Evolutionary conservation across 2,797 vertebrate species (phyloP), one percentile per base, ranked within the genome.

Genomic region (Galago senegalensis): DNA sequence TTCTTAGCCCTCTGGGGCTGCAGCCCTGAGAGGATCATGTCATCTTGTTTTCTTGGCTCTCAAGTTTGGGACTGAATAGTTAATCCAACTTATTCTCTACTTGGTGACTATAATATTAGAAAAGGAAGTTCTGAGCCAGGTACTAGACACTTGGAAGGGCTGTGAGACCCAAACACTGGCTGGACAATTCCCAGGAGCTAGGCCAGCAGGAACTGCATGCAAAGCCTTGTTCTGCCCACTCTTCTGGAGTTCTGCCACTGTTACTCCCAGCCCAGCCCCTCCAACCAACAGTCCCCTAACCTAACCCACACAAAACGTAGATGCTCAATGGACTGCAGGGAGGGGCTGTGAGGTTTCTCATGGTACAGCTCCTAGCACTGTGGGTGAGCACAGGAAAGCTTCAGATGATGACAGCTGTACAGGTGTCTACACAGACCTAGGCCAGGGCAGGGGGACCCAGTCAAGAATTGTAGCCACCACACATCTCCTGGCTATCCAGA

Each of bases 261-360:
- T 90, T 80, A 83, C 40, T 63, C 70, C 89, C 53, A 46, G 12
- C 4, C 31, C 87, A 49, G 70, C 37, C 60, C 61, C 67, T 69
- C 56, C 72, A 70, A 40, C 61, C 58, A 31, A 69, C 27, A 13
- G 37, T 85, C 56, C 61, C 85, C 80, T 65, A 84, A 98, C 99
- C 97, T 98, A 99, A 99, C 99, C 99, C 97, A 84, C 99, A 99
- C 97, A 99, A 99, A 98, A 99, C 99, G 98, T 99, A 99, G 98
- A 99, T 99, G 75, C 99, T 99, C 99, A 0, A 99, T 99, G 4
- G 99, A 99, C 98, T 99, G 99, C 94, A 99, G 98, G 0, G 99
- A 99, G 72, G 99, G 99, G 94, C 99, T 99, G 63, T 99, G 99
- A 2, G 99, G 98, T 73, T 99, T 99, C 98, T 99, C 99, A 20